phyloP scores from a whole-genome alignment of 1,140 invertebrate species.

The Meteorus sp. region DNA sequence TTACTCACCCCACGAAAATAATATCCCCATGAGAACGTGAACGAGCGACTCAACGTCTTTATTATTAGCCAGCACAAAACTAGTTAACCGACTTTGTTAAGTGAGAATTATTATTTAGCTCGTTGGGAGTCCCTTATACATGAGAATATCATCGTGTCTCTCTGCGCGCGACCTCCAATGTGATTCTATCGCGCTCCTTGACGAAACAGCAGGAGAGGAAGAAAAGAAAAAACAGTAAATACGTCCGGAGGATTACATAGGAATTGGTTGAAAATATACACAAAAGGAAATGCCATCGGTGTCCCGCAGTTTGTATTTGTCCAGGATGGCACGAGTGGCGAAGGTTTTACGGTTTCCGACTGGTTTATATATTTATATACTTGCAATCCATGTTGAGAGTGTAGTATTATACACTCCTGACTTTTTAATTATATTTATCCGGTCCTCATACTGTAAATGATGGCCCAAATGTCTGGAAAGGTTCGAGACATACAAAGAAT shows the following conservation, averaged over 20 bases:
- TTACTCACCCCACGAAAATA: slow-evolving; percentile 13
- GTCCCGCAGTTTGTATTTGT: slow-evolving; percentile 46
- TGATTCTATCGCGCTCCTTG: not conserved
- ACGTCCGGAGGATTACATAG: not conserved
- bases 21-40: slow-evolving; percentile 22
- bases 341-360: slow-evolving; percentile 57
- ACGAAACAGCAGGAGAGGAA: no score
- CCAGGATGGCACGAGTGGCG: slow-evolving; percentile 54
- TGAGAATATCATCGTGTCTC: slow-evolving; percentile 7
- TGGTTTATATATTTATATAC: slow-evolving; percentile 16
- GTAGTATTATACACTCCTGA: no score
- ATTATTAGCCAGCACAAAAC: slow-evolving; percentile 56
- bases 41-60: slow-evolving; percentile 47
- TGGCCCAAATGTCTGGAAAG: no score
- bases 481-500: no score
- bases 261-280: slow-evolving; percentile 2
- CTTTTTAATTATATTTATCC: slow-evolving; percentile 9
- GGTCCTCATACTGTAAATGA: no score
- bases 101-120: slow-evolving; percentile 60
- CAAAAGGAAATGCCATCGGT: slow-evolving; percentile 1
- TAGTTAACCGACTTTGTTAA: slow-evolving; percentile 59
- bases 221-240: no score
- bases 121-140: slow-evolving; percentile 26
- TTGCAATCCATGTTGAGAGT: no score
- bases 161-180: not conserved